A percentile compares a stretch with the other conserved stretches of the same genome.
phyloP scores from a whole-genome alignment of 2,113 vertebrate genomes.

The Cyrtonyx montezumae region DNA sequence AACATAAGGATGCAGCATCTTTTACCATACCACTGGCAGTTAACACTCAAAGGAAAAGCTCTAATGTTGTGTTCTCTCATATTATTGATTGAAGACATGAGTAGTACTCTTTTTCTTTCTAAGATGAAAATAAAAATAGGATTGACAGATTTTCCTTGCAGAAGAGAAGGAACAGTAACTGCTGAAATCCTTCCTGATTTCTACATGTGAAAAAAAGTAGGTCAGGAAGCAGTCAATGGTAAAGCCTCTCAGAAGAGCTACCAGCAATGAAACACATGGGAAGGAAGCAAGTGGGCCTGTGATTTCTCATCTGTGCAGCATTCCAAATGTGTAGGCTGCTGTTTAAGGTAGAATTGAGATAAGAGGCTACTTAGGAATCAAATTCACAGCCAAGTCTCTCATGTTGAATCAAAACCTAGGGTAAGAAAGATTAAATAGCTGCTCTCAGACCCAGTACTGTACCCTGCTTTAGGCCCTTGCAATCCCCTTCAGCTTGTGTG shows the following conservation, averaged over 20 bases:
- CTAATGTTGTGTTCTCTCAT: not conserved
- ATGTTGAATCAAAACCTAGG: not conserved
- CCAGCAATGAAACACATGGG: not conserved
- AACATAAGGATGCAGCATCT: not conserved
- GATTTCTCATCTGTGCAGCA: not conserved
- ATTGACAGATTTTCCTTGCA: not conserved
- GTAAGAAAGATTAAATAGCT: not conserved
- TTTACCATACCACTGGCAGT: not conserved
- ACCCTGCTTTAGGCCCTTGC: not conserved
- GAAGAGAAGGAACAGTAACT: not conserved
- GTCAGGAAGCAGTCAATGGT: slow-evolving; percentile 27
- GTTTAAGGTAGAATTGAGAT: slow-evolving; percentile 25
- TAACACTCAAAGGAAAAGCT: not conserved
- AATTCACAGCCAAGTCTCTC: not conserved
- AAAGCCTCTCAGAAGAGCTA: slow-evolving; percentile 37
- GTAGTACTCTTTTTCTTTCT: not conserved
- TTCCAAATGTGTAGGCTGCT: not conserved
- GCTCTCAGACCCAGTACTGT: not conserved
- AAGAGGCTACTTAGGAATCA: not conserved
- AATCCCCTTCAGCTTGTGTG: not conserved
- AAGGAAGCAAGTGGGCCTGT: slow-evolving; percentile 12
- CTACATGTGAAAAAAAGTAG: slow-evolving; percentile 18
- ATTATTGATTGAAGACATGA: not conserved
- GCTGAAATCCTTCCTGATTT: not conserved
- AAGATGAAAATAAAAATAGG: not conserved